Conservation (phyloP, 2,113 vertebrate species). For the Pholis gunnellus region DNA sequence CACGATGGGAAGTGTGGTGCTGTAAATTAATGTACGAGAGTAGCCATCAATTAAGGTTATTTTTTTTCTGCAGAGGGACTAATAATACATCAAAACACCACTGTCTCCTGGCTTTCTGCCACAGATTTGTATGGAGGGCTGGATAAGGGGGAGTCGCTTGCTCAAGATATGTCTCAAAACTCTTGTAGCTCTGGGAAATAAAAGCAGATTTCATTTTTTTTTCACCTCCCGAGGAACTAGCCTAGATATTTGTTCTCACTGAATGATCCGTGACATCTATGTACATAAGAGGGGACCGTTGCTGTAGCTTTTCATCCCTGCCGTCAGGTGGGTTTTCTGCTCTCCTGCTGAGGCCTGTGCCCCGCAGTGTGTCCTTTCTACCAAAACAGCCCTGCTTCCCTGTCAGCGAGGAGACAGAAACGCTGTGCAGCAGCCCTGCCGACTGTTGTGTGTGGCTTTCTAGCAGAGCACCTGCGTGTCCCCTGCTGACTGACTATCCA, state of each 20-base stretch:
- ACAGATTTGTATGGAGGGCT: slow-evolving; percentile 39
- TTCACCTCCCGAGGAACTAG: slow-evolving; percentile 35
- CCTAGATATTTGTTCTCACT: slow-evolving; percentile 61
- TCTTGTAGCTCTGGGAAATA: slow-evolving; percentile 36
- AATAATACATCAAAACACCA: slow-evolving; percentile 57
- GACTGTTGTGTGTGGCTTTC: slow-evolving; percentile 63
- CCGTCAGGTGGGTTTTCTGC: slow-evolving; percentile 51
- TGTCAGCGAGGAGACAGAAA: slow-evolving; percentile 65
- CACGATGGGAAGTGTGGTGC: slow-evolving; percentile 49
- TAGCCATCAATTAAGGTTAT: slow-evolving; percentile 56
- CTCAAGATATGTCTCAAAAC: slow-evolving; percentile 47
- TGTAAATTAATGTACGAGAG: slow-evolving; percentile 46
- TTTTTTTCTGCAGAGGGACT: slow-evolving; percentile 22
- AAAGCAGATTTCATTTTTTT: slow-evolving; percentile 5
- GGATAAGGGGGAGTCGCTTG: slow-evolving; percentile 13
- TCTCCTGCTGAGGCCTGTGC: slow-evolving; percentile 60
- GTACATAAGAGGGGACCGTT: slow-evolving; percentile 33
- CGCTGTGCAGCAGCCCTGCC: slow-evolving; percentile 62
- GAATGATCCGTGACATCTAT: slow-evolving; percentile 59
- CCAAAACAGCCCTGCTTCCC: slow-evolving; percentile 50
- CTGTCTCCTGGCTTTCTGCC: slow-evolving; percentile 25
- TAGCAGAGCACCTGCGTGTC: slow-evolving; percentile 67
- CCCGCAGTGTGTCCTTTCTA: slow-evolving; percentile 65
- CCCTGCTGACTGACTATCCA: slow-evolving; percentile 72
- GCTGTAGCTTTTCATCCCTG: slow-evolving; percentile 38